These are phyloP conservation scores for Coenonympha glycerion DNA, from an alignment of 2,888 invertebrate species.

Conservation along the genomic window DNA sequence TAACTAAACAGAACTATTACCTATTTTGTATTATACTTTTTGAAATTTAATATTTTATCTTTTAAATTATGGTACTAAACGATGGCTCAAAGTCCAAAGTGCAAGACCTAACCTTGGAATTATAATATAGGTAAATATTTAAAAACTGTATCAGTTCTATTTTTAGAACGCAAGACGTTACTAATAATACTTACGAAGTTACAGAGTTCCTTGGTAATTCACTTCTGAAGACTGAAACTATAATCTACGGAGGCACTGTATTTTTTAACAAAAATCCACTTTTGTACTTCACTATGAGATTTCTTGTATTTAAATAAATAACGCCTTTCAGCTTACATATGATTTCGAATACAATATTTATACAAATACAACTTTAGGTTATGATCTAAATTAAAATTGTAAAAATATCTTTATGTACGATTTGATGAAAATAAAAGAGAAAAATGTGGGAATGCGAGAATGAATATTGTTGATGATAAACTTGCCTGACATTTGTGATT, in stretches of 20 bases:
- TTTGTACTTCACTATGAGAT: background rate
- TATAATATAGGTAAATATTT: constrained; percentile 16
- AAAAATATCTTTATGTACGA: too few relatives aligned
- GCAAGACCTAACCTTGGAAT: constrained; percentile 38
- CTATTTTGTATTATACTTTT: background rate
- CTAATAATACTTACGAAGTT: constrained; percentile 4
- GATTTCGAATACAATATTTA: too few relatives aligned
- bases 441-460: too few relatives aligned
- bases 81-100: constrained; percentile 28
- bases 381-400: too few relatives aligned
- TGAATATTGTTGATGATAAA: too few relatives aligned
- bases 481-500: too few relatives aligned
- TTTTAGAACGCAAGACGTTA: constrained; percentile 2
- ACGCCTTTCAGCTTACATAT: too few relatives aligned
- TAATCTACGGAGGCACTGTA: constrained; percentile 1
- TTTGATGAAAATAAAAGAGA: too few relatives aligned
- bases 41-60: background rate
- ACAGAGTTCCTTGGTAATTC: background rate
- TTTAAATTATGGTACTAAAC: background rate
- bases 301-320: background rate
- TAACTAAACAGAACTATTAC: background rate
- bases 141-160: constrained; percentile 4
- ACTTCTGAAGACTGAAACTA: background rate
- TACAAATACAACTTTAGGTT: too few relatives aligned
- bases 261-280: background rate